phyloP scores from a whole-genome alignment of 35 echinoderm and acorn worm genomes.

The Ptychodera flava region DNA sequence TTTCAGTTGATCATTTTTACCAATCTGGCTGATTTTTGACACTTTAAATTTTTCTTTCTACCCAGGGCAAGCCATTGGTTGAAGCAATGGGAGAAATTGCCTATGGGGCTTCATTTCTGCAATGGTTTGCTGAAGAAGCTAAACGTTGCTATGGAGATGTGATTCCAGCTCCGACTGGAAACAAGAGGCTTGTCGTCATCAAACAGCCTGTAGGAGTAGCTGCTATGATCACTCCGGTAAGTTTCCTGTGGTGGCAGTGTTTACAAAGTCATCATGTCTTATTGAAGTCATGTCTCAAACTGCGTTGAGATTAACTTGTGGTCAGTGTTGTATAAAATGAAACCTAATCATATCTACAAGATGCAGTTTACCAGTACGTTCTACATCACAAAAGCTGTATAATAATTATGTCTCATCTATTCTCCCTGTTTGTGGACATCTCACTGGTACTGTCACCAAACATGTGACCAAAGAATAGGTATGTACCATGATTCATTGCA shows the following conservation, averaged over 20 bases:
- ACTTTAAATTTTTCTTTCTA: neutral
- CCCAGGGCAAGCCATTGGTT: constrained; percentile 78
- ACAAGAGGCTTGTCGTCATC: constrained; percentile 56
- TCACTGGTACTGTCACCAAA: no score
- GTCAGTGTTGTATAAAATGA: no score
- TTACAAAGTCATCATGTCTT: no score
- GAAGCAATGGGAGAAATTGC: constrained; percentile 72
- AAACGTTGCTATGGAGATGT: constrained; percentile 71
- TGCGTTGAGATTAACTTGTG: no score
- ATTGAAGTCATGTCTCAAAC: no score
- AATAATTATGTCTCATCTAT: no score
- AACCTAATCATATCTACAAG: no score
- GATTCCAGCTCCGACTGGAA: constrained; percentile 45
- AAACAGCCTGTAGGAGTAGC: constrained; percentile 82
- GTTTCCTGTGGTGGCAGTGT: neutral
- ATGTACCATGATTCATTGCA: no score
- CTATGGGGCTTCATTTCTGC: constrained; percentile 56
- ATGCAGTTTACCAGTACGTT: no score
- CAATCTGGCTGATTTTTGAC: neutral
- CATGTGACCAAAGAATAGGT: no score
- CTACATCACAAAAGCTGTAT: no score
- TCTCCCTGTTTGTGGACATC: no score
- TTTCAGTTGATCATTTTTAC: neutral
- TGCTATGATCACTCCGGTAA: constrained; percentile 84
- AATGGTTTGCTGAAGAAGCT: constrained; percentile 84